phyloP scores from a whole-genome alignment of 2,113 vertebrate species.

The Clarias gariepinus region DNA sequence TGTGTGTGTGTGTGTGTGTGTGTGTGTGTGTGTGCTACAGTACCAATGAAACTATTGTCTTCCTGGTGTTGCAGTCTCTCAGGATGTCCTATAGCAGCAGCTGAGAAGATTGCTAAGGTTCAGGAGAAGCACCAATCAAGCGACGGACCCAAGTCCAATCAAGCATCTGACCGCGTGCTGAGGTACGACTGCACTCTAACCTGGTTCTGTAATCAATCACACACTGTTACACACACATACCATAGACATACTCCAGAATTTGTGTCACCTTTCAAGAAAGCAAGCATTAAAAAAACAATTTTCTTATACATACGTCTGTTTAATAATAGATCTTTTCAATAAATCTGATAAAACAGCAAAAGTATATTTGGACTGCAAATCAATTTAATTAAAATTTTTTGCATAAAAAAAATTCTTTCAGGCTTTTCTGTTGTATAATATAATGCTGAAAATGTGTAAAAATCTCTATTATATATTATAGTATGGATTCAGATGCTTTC shows the following conservation, averaged over 20 bases:
- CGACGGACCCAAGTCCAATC: constrained; percentile 89
- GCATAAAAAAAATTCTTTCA: not conserved
- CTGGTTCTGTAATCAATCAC: too few relatives aligned
- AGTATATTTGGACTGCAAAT: not conserved
- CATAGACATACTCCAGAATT: not conserved
- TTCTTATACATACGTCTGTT: not conserved
- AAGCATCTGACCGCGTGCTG: constrained; percentile 96
- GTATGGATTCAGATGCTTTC: not conserved
- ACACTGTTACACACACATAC: not conserved
- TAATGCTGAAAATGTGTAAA: not conserved
- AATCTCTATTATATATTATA: not conserved
- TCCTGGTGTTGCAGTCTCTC: constrained; percentile 84
- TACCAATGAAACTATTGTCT: constrained; percentile 46
- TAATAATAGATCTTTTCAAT: not conserved
- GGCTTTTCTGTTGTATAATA: not conserved
- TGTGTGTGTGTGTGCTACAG: constrained; percentile 7
- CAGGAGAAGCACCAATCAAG: constrained; percentile 92
- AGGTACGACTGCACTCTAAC: constrained; percentile 75
- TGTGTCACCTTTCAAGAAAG: not conserved
- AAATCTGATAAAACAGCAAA: not conserved
- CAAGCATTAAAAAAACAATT: not conserved
- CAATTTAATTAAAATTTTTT: not conserved
- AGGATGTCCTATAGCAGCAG: constrained; percentile 96
- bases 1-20: constrained; percentile 13
- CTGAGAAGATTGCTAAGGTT: constrained; percentile 96